Evolutionary conservation across 2,797 vertebrate species (phyloP).

Genomic region (Mus caroli): DNA sequence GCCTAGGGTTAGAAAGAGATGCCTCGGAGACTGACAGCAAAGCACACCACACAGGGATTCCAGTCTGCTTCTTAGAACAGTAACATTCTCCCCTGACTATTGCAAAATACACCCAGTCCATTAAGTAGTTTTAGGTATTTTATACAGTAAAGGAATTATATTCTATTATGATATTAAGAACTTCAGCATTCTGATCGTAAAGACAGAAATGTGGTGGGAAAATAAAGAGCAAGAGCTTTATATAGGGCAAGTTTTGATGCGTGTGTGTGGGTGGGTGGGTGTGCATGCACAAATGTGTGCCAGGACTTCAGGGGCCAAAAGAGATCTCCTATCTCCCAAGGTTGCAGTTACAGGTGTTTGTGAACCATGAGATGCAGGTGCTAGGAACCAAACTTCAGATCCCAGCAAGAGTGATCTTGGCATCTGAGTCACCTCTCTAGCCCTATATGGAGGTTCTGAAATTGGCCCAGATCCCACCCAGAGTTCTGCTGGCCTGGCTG

Average conservation of each 20-base stretch:
- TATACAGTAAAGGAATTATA: not conserved
- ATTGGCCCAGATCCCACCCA: not conserved
- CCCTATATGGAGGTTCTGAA: not conserved
- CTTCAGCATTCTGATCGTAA: conserved; percentile 2
- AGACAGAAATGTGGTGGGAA: not conserved
- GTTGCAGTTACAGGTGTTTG: not conserved
- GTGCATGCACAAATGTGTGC: too few relatives aligned
- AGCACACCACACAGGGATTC: not conserved
- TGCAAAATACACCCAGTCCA: not conserved
- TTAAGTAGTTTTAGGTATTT: not conserved
- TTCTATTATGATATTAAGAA: not conserved
- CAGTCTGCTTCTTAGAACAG: not conserved
- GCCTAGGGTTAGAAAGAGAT: not conserved
- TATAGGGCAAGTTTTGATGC: not conserved
- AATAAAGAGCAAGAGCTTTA: not conserved
- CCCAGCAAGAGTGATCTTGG: not conserved
- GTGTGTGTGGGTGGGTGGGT: too few relatives aligned
- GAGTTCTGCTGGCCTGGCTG: not conserved
- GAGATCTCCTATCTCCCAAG: not conserved
- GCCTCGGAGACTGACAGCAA: not conserved
- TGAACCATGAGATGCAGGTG: not conserved
- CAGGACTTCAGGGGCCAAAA: not conserved
- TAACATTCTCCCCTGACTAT: not conserved
- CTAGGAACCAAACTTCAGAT: not conserved
- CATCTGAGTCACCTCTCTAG: not conserved